phyloP scores from a whole-genome alignment of 2,113 vertebrate genomes.

The Podarcis cretensis region DNA sequence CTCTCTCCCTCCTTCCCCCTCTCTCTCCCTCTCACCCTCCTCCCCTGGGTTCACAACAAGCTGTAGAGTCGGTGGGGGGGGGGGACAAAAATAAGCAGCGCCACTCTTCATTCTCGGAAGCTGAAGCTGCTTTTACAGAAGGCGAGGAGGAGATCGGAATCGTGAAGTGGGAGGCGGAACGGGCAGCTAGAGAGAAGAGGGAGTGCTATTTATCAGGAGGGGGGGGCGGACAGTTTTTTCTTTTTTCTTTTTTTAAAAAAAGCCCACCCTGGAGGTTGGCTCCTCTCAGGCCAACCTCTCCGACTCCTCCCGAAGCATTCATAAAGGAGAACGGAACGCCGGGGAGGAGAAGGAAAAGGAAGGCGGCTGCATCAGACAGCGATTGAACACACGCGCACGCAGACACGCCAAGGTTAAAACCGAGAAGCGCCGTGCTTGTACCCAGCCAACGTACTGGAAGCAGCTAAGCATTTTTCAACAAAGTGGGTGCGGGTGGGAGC shows the following conservation, averaged over 20 bases:
- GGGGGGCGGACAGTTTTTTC: not conserved
- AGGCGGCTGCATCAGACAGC: not conserved
- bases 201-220: not conserved
- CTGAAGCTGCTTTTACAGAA: constrained; percentile 64
- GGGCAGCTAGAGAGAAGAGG: constrained; percentile 23
- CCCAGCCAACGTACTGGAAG: not conserved
- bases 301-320: not conserved
- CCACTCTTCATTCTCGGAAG: constrained; percentile 66
- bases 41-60: not conserved
- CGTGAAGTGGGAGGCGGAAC: constrained; percentile 62
- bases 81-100: not conserved
- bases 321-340: not conserved
- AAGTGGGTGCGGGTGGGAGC: not conserved
- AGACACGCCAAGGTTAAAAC: not conserved
- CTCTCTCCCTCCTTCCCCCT: no score
- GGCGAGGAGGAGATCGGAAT: constrained; percentile 73
- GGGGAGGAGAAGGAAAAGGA: not conserved
- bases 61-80: not conserved
- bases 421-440: not conserved
- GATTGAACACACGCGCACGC: not conserved
- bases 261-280: not conserved
- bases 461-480: not conserved
- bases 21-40: not conserved
- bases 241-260: not conserved
- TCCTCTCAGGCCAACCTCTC: not conserved